Conservation (phyloP, 2,888 invertebrate genomes). For the Drosophila nr. perissopoda region DNA sequence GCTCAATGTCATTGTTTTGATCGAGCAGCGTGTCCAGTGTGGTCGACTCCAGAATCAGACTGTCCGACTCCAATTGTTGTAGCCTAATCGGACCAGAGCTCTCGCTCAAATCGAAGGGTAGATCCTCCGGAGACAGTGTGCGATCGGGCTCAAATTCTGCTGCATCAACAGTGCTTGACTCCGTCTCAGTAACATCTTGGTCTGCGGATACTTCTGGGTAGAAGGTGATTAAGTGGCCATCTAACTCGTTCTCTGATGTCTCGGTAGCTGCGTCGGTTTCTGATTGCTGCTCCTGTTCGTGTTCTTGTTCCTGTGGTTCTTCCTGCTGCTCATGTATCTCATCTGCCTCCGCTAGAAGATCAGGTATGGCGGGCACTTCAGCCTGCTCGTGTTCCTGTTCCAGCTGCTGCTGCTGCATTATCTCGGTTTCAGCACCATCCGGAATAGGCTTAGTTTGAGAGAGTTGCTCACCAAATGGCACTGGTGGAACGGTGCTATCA, state of each 20-base stretch:
- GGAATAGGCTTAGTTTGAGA: slow-evolving; percentile 48
- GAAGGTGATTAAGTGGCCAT: slow-evolving; percentile 66
- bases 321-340: slow-evolving; percentile 41
- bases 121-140: slow-evolving; percentile 77
- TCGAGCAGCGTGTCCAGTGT: slow-evolving; percentile 55
- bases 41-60: slow-evolving; percentile 80
- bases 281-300: slow-evolving; percentile 30
- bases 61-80: slow-evolving; percentile 82
- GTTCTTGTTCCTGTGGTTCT: slow-evolving; percentile 19
- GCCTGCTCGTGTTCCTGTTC: slow-evolving; percentile 18
- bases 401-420: slow-evolving; percentile 12
- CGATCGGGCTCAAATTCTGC: slow-evolving; percentile 46
- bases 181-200: slow-evolving; percentile 27
- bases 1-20: slow-evolving; percentile 54
- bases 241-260: slow-evolving; percentile 20
- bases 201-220: slow-evolving; percentile 60
- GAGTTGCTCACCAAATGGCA: slow-evolving; percentile 61
- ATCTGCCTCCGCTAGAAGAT: slow-evolving; percentile 65
- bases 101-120: slow-evolving; percentile 79
- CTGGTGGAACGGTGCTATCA: slow-evolving; percentile 72
- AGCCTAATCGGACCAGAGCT: slow-evolving; percentile 50
- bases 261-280: slow-evolving; percentile 33
- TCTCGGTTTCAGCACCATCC: slow-evolving; percentile 12
- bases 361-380: slow-evolving; percentile 39
- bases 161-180: slow-evolving; percentile 14